Evolutionary conservation across 2,888 invertebrate genomes (phyloP).

Genomic region (Lumbricus terrestris): DNA sequence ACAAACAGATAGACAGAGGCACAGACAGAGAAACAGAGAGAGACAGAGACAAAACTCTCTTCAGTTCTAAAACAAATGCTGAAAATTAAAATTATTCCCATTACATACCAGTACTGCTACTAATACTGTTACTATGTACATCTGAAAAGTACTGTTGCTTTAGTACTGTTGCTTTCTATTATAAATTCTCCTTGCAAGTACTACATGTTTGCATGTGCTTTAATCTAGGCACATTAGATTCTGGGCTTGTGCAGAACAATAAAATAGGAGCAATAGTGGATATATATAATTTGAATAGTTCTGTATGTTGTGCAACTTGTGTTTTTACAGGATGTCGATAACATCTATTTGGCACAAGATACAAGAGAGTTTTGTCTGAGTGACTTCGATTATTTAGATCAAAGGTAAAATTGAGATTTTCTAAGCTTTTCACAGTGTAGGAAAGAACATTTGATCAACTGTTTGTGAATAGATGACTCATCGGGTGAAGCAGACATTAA

Average conservation of each 20-base stretch:
- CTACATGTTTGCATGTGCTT: no score
- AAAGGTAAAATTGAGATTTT: constrained; percentile 69
- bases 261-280: no score
- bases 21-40: no score
- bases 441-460: background rate
- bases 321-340: constrained; percentile 79
- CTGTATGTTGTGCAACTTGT: background rate
- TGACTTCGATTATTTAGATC: constrained; percentile 95
- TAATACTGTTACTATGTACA: background rate
- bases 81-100: background rate
- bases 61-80: no score
- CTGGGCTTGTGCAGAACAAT: background rate
- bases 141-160: background rate
- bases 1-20: no score
- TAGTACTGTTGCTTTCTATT: background rate
- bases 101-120: background rate
- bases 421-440: background rate
- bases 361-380: constrained; percentile 86
- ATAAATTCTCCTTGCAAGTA: no score
- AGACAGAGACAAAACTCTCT: no score
- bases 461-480: background rate
- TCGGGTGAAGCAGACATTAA: background rate
- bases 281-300: background rate
- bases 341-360: constrained; percentile 93
- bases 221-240: background rate